Evolutionary conservation across 2,797 vertebrate genomes (phyloP).

Genomic region (Potorous gilbertii): DNA sequence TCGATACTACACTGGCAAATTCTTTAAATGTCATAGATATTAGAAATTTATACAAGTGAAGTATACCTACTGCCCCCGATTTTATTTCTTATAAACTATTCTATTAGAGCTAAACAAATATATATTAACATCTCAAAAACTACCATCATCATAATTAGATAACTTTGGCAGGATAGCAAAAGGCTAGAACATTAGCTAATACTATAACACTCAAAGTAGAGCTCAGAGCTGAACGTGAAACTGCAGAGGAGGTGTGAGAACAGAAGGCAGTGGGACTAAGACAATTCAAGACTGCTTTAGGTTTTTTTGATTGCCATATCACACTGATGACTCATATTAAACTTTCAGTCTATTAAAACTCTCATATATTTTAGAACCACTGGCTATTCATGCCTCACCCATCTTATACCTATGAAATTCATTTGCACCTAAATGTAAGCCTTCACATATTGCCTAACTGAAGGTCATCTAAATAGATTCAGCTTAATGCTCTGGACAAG

Average conservation of each 20-base stretch:
- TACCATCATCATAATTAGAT: not conserved
- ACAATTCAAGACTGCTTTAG: not conserved
- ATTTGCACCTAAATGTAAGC: not conserved
- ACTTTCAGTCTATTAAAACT: not conserved
- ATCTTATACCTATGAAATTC: not conserved
- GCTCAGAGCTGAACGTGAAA: not conserved
- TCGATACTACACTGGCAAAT: not conserved
- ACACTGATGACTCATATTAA: not conserved
- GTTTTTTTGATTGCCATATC: not conserved
- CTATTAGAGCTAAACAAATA: not conserved
- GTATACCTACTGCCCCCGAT: not conserved
- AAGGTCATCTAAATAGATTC: not conserved
- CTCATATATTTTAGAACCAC: not conserved
- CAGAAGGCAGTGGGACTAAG: not conserved
- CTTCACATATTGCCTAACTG: not conserved
- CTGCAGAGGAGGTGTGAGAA: not conserved
- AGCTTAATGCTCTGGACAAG: not conserved
- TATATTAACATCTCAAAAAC: not conserved
- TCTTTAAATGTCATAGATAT: not conserved
- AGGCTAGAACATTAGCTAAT: not conserved
- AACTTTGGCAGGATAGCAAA: not conserved
- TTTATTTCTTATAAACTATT: not conserved
- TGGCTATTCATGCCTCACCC: not conserved
- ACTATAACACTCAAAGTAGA: not conserved
- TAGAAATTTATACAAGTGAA: not conserved